Percentiles rank a stretch among this genome's conserved stretches.
Evolutionary conservation across 2,888 invertebrate genomes (phyloP).

Genomic region (Luperina testacea): DNA sequence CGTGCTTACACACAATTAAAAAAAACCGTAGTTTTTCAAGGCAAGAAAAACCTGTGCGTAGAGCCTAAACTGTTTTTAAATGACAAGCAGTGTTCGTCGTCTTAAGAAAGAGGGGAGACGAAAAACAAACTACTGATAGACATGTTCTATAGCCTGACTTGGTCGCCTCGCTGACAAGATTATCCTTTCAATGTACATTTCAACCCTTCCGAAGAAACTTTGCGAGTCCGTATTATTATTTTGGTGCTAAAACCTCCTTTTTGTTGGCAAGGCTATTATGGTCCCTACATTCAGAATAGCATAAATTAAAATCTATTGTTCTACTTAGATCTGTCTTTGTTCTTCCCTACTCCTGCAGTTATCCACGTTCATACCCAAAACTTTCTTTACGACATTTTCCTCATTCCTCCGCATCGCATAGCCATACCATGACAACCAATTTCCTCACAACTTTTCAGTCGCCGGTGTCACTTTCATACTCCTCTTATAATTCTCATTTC

Average conservation of each 20-base stretch:
- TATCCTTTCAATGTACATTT: slow-evolving; percentile 45
- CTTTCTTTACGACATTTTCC: too few species aligned
- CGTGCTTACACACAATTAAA: too few species aligned
- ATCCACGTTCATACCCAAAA: too few species aligned
- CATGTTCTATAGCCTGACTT: slow-evolving; percentile 17
- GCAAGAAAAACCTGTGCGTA: not conserved
- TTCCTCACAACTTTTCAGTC: too few species aligned
- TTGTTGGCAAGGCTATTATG: not conserved
- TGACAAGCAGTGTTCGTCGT: slow-evolving; percentile 5
- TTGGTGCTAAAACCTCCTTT: slow-evolving; percentile 18
- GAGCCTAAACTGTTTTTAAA: slow-evolving; percentile 12
- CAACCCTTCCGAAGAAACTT: slow-evolving; percentile 28
- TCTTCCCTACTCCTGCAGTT: too few species aligned
- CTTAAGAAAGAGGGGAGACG: slow-evolving; percentile 4
- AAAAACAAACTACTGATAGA: slow-evolving; percentile 23
- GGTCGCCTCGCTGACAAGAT: slow-evolving; percentile 27
- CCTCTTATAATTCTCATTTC: too few species aligned
- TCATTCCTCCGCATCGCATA: too few species aligned
- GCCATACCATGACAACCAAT: too few species aligned
- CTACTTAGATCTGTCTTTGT: not conserved
- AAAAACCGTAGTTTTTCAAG: not conserved
- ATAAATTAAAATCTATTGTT: not conserved
- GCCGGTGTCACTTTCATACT: too few species aligned
- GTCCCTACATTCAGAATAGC: not conserved
- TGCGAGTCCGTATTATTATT: slow-evolving; percentile 17